Conservation (phyloP, 1,140 invertebrate species). For the Parasteatoda tepidariorum region DNA sequence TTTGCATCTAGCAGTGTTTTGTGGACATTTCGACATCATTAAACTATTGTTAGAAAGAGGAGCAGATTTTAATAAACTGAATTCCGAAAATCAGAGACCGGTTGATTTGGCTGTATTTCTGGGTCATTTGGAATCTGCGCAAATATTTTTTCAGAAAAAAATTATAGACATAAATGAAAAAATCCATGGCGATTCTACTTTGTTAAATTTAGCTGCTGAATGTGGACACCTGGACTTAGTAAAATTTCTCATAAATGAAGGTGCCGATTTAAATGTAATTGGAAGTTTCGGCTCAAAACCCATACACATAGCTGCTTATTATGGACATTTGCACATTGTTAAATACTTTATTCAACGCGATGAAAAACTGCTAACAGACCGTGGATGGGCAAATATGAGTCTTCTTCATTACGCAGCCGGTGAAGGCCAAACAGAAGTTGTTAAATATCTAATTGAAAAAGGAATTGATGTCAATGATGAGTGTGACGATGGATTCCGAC, state of each 20-base stretch:
- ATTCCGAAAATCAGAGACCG: background rate
- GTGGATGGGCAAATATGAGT: too few species aligned
- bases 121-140: constrained; percentile 64
- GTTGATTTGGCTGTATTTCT: constrained; percentile 58
- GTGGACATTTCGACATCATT: constrained; percentile 66
- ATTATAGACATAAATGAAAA: background rate
- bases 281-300: background rate
- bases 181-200: background rate
- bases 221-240: too few species aligned
- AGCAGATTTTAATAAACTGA: background rate
- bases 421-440: constrained; percentile 6
- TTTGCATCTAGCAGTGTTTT: constrained; percentile 65
- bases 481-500: constrained; percentile 11
- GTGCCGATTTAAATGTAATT: background rate
- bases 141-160: background rate
- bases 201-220: too few species aligned
- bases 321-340: too few species aligned
- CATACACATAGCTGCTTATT: too few species aligned
- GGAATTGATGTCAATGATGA: too few species aligned
- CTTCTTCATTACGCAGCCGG: too few species aligned
- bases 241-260: background rate
- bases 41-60: too few species aligned
- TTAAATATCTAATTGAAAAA: too few species aligned
- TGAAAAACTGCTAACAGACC: too few species aligned
- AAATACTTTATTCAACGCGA: too few species aligned